Percentiles rank a stretch among this genome's conserved stretches.
Conservation (phyloP, 2,888 invertebrate genomes). For the Epirrhoe tristata region DNA sequence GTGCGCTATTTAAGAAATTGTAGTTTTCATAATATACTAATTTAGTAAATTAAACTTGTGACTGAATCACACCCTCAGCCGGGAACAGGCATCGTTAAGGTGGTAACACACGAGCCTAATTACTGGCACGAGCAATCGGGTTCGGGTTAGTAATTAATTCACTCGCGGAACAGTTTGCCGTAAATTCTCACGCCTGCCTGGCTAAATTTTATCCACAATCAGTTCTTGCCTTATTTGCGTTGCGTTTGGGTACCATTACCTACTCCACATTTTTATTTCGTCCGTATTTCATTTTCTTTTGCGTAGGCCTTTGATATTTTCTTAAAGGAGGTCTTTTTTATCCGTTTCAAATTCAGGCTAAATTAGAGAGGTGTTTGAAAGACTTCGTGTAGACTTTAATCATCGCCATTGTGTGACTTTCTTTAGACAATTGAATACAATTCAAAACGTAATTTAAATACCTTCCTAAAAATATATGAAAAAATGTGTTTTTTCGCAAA, state of each 20-base stretch:
- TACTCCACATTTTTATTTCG: slow-evolving; percentile 3
- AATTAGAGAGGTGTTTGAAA: background rate
- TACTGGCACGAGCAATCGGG: slow-evolving; percentile 46
- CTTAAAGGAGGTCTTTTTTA: background rate
- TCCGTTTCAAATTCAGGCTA: background rate
- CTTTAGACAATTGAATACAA: background rate
- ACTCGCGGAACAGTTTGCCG: slow-evolving; percentile 46
- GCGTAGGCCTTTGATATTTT: slow-evolving; percentile 3
- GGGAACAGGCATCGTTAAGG: slow-evolving; percentile 42
- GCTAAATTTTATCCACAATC: slow-evolving; percentile 35
- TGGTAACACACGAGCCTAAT: slow-evolving; percentile 45
- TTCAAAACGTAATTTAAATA: no score
- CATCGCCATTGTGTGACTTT: background rate
- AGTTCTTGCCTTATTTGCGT: slow-evolving; percentile 30
- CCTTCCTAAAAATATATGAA: no score
- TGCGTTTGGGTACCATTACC: slow-evolving; percentile 26
- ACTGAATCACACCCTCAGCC: slow-evolving; percentile 32
- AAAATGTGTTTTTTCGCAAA: no score
- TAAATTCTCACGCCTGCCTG: slow-evolving; percentile 37
- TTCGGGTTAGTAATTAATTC: slow-evolving; percentile 56
- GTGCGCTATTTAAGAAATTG: background rate
- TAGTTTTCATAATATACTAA: background rate
- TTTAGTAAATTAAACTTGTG: slow-evolving; percentile 24
- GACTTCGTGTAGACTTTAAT: slow-evolving; percentile 2
- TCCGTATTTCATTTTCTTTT: slow-evolving; percentile 1